Conservation (phyloP, 2,113 vertebrate species). For the Illadopsis cleaveri region DNA sequence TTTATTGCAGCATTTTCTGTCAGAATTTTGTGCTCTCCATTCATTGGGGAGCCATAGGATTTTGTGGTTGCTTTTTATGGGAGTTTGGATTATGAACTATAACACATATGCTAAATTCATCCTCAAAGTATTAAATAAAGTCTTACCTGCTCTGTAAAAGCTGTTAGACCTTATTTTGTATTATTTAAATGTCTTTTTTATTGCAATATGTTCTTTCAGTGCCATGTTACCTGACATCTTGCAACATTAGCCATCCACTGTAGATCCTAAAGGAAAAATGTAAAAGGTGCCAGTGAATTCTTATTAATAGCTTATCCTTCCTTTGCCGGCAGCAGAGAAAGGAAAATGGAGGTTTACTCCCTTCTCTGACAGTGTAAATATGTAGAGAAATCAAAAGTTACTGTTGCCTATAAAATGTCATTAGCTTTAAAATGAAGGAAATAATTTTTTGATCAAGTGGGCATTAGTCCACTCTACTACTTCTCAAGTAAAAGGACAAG, state of each 20-base stretch:
- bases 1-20: slow-evolving; percentile 19
- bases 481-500: background rate
- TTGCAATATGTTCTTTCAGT: background rate
- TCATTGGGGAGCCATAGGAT: background rate
- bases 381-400: background rate
- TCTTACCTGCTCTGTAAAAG: background rate
- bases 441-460: background rate
- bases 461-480: background rate
- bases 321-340: background rate
- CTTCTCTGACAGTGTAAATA: background rate
- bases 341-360: background rate
- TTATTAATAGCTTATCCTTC: background rate
- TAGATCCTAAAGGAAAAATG: background rate
- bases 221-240: background rate
- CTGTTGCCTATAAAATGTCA: background rate
- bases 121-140: background rate
- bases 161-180: background rate
- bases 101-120: background rate
- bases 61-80: background rate
- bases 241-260: background rate
- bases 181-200: background rate
- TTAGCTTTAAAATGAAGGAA: background rate
- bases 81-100: background rate
- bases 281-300: background rate
- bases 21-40: background rate